phyloP scores from a whole-genome alignment of 92 coral and sea anemone species.

The Paragorgia papillata region DNA sequence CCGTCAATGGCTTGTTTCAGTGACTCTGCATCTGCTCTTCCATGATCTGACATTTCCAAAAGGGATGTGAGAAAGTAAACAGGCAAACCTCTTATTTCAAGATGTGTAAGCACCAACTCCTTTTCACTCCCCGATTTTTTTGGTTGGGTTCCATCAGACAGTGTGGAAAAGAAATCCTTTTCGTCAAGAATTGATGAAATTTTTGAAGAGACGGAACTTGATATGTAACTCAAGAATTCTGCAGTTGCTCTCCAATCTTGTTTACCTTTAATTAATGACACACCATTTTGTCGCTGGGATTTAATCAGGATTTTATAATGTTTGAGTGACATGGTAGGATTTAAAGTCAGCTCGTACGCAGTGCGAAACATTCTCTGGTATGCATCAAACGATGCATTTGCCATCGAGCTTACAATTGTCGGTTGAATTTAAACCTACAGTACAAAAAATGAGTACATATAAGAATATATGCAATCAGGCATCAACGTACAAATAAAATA shows the following conservation, averaged over 20 bases:
- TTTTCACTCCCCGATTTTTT: not conserved
- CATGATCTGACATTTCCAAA: slow-evolving; percentile 1
- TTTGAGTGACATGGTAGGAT: slow-evolving; percentile 1
- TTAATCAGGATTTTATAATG: not conserved
- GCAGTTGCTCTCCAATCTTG: not conserved
- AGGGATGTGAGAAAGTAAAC: slow-evolving; percentile 7
- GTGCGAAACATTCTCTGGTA: not conserved
- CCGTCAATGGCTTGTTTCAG: slow-evolving; percentile 4
- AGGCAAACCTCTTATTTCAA: slow-evolving; percentile 1
- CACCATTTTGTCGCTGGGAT: not conserved
- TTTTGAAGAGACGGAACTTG: slow-evolving; percentile 5
- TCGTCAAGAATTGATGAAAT: not conserved
- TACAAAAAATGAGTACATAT: no score
- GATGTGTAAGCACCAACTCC: slow-evolving; percentile 3
- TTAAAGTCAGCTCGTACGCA: not conserved
- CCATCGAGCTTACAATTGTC: not conserved
- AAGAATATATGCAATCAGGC: no score
- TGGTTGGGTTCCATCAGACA: slow-evolving; percentile 9
- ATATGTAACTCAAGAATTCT: not conserved
- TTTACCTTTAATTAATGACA: not conserved
- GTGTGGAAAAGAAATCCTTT: not conserved
- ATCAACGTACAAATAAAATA: no score
- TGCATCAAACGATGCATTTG: not conserved
- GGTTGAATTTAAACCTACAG: not conserved
- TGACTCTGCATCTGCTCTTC: not conserved